Conservation (phyloP, 2,888 invertebrate genomes). For the Drosophila formosana region DNA sequence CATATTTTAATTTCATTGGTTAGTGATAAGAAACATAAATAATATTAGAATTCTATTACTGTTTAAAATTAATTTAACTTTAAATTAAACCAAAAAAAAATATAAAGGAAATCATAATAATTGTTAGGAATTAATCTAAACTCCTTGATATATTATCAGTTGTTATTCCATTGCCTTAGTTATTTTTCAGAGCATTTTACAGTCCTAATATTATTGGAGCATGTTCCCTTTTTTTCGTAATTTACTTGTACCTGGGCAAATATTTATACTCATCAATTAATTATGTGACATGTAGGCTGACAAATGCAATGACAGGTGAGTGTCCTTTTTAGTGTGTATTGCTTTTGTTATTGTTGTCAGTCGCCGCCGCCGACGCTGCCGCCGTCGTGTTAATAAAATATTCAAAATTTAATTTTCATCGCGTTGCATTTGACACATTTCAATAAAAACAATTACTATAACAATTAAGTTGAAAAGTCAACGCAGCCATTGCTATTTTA, state of each 20-base stretch:
- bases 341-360: slow-evolving; percentile 32
- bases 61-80: no score
- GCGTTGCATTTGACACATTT: slow-evolving; percentile 67
- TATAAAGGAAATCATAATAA: background rate
- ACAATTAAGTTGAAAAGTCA: slow-evolving; percentile 64
- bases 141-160: no score
- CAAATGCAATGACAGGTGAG: slow-evolving; percentile 54
- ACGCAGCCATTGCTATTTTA: slow-evolving; percentile 40
- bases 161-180: background rate
- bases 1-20: background rate
- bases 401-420: slow-evolving; percentile 70
- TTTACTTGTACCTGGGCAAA: slow-evolving; percentile 18
- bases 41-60: no score
- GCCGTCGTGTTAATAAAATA: slow-evolving; percentile 55
- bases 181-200: slow-evolving; percentile 6
- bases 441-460: slow-evolving; percentile 66
- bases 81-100: background rate
- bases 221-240: background rate
- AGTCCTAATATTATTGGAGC: background rate
- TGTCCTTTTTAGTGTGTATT: slow-evolving; percentile 35
- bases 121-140: no score
- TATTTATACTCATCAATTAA: slow-evolving; percentile 57
- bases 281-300: slow-evolving; percentile 58
- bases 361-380: slow-evolving; percentile 12
- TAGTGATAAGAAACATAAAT: no score